Conservation (phyloP, 2,888 invertebrate genomes). For the Chaetogeoica ovagalla region DNA sequence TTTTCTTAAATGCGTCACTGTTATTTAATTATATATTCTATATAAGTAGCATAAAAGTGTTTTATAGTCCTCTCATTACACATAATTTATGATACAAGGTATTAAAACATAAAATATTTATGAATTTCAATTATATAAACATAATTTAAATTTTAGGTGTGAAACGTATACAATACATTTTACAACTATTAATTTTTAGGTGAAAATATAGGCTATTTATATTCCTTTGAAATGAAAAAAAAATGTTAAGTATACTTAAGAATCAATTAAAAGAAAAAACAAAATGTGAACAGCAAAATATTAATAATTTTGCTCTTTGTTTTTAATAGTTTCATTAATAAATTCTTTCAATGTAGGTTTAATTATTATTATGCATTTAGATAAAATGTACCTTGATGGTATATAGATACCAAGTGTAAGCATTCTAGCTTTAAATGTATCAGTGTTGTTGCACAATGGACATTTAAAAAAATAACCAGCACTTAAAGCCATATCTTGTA, state of each 20-base stretch:
- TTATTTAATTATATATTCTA: slow-evolving; percentile 42
- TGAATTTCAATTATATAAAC: background rate
- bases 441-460: slow-evolving; percentile 76
- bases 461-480: slow-evolving; percentile 85
- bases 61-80: background rate
- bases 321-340: background rate
- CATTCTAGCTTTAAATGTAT: slow-evolving; percentile 67
- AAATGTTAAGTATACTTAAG: too few relatives aligned
- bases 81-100: background rate
- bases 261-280: too few relatives aligned
- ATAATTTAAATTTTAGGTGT: too few relatives aligned
- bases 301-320: background rate
- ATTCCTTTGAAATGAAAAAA: too few relatives aligned
- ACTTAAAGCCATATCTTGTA: slow-evolving; percentile 73
- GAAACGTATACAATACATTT: too few relatives aligned
- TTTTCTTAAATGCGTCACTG: slow-evolving; percentile 84
- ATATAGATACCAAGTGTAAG: slow-evolving; percentile 73
- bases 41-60: slow-evolving; percentile 13
- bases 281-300: too few relatives aligned
- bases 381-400: slow-evolving; percentile 60
- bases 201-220: too few relatives aligned
- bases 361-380: background rate
- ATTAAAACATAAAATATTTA: background rate
- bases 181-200: too few relatives aligned
- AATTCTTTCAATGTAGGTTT: background rate